phyloP scores from a whole-genome alignment of 92 coral and sea anemone genomes.

The Meandrina meandrites region DNA sequence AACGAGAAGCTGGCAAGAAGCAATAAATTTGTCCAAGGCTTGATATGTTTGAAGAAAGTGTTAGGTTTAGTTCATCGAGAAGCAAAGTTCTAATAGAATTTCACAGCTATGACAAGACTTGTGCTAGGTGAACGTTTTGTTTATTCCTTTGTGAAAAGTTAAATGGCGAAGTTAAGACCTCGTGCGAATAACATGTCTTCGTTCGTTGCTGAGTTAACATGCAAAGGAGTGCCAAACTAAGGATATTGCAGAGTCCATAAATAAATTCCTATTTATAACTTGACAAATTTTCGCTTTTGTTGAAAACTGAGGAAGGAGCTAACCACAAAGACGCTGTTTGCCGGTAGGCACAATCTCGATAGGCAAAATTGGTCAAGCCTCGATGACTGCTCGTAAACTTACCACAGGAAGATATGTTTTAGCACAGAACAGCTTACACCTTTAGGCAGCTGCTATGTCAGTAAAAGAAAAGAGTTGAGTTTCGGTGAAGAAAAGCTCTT shows the following conservation, averaged over 20 bases:
- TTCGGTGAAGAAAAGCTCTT: neutral
- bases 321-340: neutral
- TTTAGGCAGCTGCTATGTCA: neutral
- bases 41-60: neutral
- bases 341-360: neutral
- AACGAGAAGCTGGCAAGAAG: neutral
- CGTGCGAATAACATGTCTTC: neutral
- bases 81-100: neutral
- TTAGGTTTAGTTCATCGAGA: slow-evolving; percentile 3
- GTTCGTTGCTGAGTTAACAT: neutral
- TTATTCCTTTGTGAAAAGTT: slow-evolving; percentile 7
- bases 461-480: neutral
- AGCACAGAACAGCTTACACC: neutral
- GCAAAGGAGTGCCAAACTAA: neutral
- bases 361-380: neutral
- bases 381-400: neutral
- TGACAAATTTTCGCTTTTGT: neutral
- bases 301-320: neutral
- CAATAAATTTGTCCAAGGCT: neutral
- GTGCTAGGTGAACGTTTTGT: neutral
- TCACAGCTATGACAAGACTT: neutral
- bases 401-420: neutral
- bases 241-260: neutral
- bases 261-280: neutral
- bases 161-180: slow-evolving; percentile 1